A percentile compares a stretch with the other conserved stretches of the same genome.
Conservation (phyloP, 2,797 vertebrate species). For the Crenichthys baileyi region DNA sequence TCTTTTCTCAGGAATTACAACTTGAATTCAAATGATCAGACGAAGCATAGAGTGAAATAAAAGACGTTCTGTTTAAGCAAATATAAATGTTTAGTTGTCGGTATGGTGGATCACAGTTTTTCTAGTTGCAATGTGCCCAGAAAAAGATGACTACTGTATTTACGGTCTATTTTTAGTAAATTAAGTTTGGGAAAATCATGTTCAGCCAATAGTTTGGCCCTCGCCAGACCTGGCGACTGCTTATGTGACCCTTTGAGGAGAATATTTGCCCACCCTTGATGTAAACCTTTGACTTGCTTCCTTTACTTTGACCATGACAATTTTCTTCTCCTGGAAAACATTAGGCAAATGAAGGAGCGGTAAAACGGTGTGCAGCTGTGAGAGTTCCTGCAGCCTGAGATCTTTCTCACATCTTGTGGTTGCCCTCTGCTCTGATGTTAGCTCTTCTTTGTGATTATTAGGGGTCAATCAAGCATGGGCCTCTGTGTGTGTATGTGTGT, state of each 20-base stretch:
- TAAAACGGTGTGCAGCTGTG: slow-evolving; percentile 32
- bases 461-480: slow-evolving; percentile 46
- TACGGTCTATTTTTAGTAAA: not conserved
- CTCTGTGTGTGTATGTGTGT: slow-evolving; percentile 20
- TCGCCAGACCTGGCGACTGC: not conserved
- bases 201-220: not conserved
- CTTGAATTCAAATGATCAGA: too few relatives aligned
- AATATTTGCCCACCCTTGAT: slow-evolving; percentile 4
- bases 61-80: not conserved
- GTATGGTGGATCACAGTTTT: not conserved
- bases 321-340: slow-evolving; percentile 63
- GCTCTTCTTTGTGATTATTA: slow-evolving; percentile 50
- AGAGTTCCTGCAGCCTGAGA: slow-evolving; percentile 36
- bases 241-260: not conserved
- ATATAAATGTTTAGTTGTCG: not conserved
- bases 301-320: slow-evolving; percentile 20
- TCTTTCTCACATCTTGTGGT: slow-evolving; percentile 60
- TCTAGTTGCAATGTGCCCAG: not conserved
- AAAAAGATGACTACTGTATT: not conserved
- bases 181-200: not conserved
- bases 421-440: slow-evolving; percentile 46
- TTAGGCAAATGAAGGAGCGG: slow-evolving; percentile 54
- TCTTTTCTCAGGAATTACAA: not conserved
- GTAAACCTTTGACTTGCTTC: slow-evolving; percentile 19
- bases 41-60: too few relatives aligned